Conservation (phyloP, 2,113 vertebrate genomes). For the Centropus unirufus region DNA sequence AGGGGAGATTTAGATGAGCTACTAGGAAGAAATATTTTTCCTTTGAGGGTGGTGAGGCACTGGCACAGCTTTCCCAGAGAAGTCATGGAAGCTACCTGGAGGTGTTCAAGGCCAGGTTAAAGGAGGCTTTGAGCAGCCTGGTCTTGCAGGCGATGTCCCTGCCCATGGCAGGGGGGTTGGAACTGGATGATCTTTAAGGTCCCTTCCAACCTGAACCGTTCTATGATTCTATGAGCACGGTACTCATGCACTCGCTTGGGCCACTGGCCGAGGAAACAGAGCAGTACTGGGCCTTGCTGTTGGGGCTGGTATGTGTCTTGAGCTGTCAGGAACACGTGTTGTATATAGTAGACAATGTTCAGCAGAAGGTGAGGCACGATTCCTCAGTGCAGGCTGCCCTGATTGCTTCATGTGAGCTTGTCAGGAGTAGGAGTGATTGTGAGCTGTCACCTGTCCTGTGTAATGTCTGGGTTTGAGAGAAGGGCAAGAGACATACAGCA, state of each 20-base stretch:
- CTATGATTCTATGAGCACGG: no score
- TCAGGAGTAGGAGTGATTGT: neutral
- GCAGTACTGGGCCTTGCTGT: neutral
- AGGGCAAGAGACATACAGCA: neutral
- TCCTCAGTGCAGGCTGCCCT: neutral
- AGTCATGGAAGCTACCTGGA: no score
- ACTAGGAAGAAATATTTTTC: no score
- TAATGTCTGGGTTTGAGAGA: neutral
- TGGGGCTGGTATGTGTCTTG: neutral
- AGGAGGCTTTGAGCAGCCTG: no score
- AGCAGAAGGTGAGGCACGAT: neutral
- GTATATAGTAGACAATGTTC: neutral
- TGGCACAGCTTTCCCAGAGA: no score
- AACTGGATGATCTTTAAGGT: no score
- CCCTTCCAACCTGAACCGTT: no score
- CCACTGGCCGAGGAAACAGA: neutral
- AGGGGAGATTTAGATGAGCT: no score
- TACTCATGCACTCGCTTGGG: neutral
- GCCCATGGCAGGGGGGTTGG: no score
- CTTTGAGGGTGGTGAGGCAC: no score
- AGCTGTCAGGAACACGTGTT: rapidly evolving
- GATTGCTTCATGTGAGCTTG: neutral
- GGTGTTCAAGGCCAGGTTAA: no score
- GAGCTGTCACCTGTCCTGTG: neutral
- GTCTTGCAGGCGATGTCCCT: no score